phyloP scores from a whole-genome alignment of 1,140 invertebrate species.

The Orius laevigatus region DNA sequence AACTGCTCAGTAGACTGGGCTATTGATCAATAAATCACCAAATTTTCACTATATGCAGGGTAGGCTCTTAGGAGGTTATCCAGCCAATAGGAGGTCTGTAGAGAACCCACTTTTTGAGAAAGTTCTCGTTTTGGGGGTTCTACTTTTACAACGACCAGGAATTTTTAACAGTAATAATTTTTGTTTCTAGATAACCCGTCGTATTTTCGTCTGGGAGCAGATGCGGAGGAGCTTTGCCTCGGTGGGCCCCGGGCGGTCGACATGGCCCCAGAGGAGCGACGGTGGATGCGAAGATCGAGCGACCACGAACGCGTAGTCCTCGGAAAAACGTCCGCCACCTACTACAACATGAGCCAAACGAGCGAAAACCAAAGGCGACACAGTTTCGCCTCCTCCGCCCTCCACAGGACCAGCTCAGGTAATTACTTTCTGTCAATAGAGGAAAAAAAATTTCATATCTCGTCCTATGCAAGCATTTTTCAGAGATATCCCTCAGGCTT shows the following conservation, averaged over 20 bases:
- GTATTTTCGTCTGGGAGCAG: constrained; percentile 5
- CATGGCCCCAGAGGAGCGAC: constrained; percentile 6
- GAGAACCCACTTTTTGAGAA: no score
- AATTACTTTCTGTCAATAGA: not conserved
- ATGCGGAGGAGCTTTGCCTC: not conserved
- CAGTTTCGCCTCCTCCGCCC: not conserved
- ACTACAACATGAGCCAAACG: not conserved
- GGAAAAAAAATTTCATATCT: no score
- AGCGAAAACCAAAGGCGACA: not conserved
- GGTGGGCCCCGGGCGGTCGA: not conserved
- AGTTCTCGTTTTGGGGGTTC: no score
- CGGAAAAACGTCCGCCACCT: not conserved
- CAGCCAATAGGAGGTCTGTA: no score
- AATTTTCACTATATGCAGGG: no score
- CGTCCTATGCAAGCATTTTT: no score
- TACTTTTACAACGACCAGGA: no score
- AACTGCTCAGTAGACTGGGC: no score
- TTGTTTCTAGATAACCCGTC: constrained; percentile 9
- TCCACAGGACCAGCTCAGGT: constrained; percentile 1
- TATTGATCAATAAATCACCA: no score
- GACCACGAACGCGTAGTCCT: constrained; percentile 5
- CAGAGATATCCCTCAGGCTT: no score
- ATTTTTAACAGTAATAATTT: no score
- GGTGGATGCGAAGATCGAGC: not conserved
- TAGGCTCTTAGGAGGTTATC: no score